Percentiles rank a stretch among this genome's conserved stretches.
These are phyloP conservation scores for Sebastes umbrosus DNA, from an alignment of 2,797 vertebrate genomes.

Conservation along the genomic window DNA sequence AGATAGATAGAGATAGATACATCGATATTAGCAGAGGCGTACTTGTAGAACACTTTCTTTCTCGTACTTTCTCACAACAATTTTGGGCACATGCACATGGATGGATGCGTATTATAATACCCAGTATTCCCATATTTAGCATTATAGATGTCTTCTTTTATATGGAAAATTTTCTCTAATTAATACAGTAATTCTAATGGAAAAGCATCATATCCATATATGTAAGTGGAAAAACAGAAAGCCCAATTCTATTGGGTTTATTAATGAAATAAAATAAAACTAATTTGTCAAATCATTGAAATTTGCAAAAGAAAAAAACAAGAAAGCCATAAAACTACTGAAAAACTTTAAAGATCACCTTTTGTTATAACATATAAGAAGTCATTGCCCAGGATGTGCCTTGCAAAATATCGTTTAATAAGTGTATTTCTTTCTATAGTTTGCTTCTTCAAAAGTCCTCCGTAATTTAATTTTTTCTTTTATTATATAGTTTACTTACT, in stretches of 20 bases:
- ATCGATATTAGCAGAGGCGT: too few species aligned
- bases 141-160: background rate
- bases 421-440: too few species aligned
- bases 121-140: background rate
- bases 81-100: background rate
- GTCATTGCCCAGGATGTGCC: too few species aligned
- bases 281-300: background rate
- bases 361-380: background rate
- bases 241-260: background rate
- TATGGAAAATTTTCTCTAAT: background rate
- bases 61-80: background rate
- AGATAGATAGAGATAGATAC: too few species aligned
- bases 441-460: too few species aligned
- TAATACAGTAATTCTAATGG: background rate
- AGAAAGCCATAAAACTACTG: background rate
- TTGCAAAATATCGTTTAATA: too few species aligned
- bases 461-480: fast-evolving
- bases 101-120: background rate
- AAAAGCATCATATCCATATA: too few species aligned
- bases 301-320: background rate
- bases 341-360: background rate
- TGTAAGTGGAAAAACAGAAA: too few species aligned
- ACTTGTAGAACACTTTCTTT: too few species aligned
- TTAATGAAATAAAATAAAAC: background rate
- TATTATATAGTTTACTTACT: too few species aligned